phyloP scores from a whole-genome alignment of 2,888 invertebrate genomes.

The Drosophila seclusa region DNA sequence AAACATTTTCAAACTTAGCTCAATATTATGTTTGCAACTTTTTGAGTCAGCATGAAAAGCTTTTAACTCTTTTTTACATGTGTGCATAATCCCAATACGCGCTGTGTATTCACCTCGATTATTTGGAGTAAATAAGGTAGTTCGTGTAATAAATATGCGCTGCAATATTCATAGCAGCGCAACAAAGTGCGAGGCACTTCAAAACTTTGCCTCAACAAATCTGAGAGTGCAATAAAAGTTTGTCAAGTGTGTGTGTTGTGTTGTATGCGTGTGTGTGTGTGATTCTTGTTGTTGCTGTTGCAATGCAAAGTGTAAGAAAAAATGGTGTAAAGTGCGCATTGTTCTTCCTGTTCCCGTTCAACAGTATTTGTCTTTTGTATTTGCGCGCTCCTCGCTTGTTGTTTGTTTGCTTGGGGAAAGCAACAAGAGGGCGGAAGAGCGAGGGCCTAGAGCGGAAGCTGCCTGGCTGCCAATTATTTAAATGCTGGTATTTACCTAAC shows the following conservation, averaged over 20 bases:
- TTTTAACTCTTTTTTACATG: background rate
- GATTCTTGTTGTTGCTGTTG: conserved; percentile 26
- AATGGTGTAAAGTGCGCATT: conserved; percentile 66
- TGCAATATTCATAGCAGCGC: conserved; percentile 31
- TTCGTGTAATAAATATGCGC: conserved; percentile 33
- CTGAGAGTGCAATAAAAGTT: conserved; percentile 55
- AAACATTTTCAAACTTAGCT: background rate
- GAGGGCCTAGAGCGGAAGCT: conserved; percentile 65
- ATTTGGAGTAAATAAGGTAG: conserved; percentile 2
- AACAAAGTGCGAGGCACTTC: conserved; percentile 30
- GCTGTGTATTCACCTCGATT: background rate
- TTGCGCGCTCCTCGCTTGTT: conserved; percentile 56
- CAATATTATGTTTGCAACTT: background rate
- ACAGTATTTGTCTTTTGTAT: conserved; percentile 70
- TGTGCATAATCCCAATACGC: background rate
- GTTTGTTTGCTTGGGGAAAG: conserved; percentile 63
- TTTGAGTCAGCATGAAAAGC: background rate
- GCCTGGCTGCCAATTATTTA: conserved; percentile 74
- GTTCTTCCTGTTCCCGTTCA: conserved; percentile 50
- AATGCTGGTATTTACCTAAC: conserved; percentile 77
- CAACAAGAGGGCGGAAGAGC: background rate
- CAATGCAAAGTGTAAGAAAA: conserved; percentile 60
- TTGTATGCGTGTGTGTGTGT: conserved; percentile 1
- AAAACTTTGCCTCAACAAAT: conserved; percentile 34
- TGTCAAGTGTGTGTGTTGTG: conserved; percentile 9